Base-by-base conservation (phyloP, 2,113 vertebrate genomes). In the Sylvietta virens region DNA sequence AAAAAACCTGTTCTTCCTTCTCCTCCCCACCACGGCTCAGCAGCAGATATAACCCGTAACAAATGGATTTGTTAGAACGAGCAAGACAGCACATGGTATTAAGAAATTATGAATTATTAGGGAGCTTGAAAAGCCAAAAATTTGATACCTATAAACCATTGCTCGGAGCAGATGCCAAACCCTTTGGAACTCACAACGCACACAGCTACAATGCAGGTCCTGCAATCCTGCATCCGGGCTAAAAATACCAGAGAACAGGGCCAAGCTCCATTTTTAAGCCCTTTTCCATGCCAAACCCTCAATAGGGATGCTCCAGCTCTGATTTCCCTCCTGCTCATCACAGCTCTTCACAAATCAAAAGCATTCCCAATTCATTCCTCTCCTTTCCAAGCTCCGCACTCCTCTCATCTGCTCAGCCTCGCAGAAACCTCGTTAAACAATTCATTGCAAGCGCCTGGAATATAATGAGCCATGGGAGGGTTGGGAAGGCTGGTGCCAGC, bases 41-140 rank as follows among this genome's bases (percentile, higher is more conserved):
- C 40, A 62, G 81, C 71, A 70, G 54, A 90, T 35, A 67, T 2
- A 86, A 65, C 86, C 67, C 67, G 1, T 65, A 88, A 84, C 50
- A 44, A 96, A 89, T 73, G 53, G 85, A 96, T 96, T 96, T 94
- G 84, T 95, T 58, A 61, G 65, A 61, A 89, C 5, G 18, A 76
- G 54, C 44, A 30, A 89, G 65, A 69, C 83, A 84, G 48, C 81
- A 79, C 78, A 80, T 3, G 10, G 73, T 23, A 76, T 65, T 85
- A 85, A 67, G 78, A 89, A 95, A 94, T 94, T 87, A 95, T 30
- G 45, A 91, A 91, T 94, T 89, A 96, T 90, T 95, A 91, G 93
- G 54, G 54, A 72, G 66, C 45, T 84, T 80, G 72, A 76, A 65
- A 79, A 76, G 61, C 53, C 78, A 76, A 72, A 95, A 81, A 76